Conservation (phyloP, 2,888 invertebrate species). For the Isotomurus palustris region DNA sequence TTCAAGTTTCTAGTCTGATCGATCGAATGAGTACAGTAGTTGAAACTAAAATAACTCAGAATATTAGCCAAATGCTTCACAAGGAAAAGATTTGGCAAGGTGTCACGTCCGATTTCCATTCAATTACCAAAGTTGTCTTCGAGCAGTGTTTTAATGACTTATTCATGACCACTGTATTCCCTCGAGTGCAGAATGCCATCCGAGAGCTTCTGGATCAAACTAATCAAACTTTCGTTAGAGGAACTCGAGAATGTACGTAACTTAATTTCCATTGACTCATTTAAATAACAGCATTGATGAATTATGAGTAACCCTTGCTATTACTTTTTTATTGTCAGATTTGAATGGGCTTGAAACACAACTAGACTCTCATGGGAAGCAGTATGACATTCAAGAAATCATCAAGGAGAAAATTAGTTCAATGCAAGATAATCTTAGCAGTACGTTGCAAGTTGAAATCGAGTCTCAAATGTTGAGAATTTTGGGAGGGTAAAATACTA, state of each 20-base stretch:
- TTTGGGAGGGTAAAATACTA: constrained; percentile 33
- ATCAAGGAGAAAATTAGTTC: constrained; percentile 28
- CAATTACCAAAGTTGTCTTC: constrained; percentile 24
- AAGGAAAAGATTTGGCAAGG: constrained; percentile 56
- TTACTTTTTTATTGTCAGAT: constrained; percentile 27
- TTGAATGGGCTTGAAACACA: constrained; percentile 34
- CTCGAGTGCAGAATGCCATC: constrained; percentile 80
- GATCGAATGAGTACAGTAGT: constrained; percentile 66
- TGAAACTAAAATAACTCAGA: constrained; percentile 71
- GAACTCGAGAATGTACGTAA: constrained; percentile 81
- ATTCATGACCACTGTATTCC: constrained; percentile 70
- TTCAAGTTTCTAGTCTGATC: constrained; percentile 68
- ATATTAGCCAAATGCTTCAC: constrained; percentile 70
- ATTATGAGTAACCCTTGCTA: background rate
- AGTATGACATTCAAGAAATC: constrained; percentile 35
- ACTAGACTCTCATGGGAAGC: constrained; percentile 29
- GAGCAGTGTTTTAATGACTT: constrained; percentile 60
- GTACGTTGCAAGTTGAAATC: constrained; percentile 39
- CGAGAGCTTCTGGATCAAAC: constrained; percentile 83
- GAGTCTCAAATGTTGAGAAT: constrained; percentile 41
- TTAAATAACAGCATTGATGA: background rate
- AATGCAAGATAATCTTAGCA: constrained; percentile 42
- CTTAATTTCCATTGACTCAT: background rate
- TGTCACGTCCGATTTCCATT: constrained; percentile 19
- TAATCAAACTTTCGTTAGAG: constrained; percentile 78